Evolutionary conservation across 2,113 vertebrate genomes (phyloP).

Genomic region (rabbit (Oryctolagus cuniculus)): DNA sequence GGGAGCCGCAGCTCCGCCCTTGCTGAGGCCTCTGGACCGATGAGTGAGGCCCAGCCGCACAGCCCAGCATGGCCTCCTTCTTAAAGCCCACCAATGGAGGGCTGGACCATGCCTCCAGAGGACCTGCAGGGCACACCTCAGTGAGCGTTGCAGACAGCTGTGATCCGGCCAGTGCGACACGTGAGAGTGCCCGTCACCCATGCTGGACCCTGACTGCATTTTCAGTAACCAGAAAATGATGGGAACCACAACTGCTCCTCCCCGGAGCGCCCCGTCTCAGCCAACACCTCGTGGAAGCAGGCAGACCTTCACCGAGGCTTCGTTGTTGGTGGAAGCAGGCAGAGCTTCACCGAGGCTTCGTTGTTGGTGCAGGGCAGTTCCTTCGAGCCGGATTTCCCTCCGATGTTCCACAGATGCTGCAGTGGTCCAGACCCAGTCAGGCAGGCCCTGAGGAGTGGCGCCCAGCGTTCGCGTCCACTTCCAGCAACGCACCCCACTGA

Average conservation of each 20-base stretch:
- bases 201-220: neutral
- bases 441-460: neutral
- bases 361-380: slow-evolving; percentile 37
- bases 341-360: neutral
- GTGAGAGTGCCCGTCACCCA: neutral
- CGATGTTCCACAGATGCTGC: neutral
- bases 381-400: neutral
- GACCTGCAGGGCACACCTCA: neutral
- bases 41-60: no score
- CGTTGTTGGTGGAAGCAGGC: neutral
- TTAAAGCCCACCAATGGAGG: neutral
- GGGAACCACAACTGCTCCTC: neutral
- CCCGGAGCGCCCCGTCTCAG: neutral
- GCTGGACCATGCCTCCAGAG: neutral
- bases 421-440: neutral
- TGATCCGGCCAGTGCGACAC: neutral
- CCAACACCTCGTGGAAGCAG: neutral
- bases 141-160: neutral
- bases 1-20: neutral
- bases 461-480: neutral
- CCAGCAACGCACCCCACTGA: neutral
- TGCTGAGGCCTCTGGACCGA: neutral
- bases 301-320: neutral
- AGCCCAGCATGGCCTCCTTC: neutral
- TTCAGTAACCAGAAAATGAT: neutral